Evolutionary conservation across 2,797 vertebrate species (phyloP), one percentile per base, ranked within the genome.

Genomic region (Esox lucius): DNA sequence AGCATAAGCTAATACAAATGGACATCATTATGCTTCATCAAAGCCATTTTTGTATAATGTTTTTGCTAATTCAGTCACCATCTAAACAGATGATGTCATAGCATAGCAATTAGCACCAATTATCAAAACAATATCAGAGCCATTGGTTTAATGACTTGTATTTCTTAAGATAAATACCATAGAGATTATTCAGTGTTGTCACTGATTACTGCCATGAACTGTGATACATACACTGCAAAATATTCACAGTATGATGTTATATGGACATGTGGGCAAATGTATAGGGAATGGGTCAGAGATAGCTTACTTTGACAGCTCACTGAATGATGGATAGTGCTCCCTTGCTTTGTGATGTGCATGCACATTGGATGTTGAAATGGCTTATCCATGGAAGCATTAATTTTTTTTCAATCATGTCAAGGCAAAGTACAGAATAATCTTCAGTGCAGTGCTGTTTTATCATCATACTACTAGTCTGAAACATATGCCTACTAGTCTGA

Each of bases 341-440:
- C 88, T 89, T 89, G 88, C 89, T 89, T 90, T 91, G 90, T 90
- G 90, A 93, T 91, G 92, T 91, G 91, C 90, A 89, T 91, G 91
- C 91, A 91, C 90, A 93, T 91, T 90, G 92, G 91, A 93, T 91
- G 91, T 88, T 90, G 90, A 92, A 93, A 91, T 90, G 87, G 91
- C 86, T 90, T 87, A 91, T 92, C 91, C 85, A 90, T 84, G 86
- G 88, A 86, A 90, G 91, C 88, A 91, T 91, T 42, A 42, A 42
- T 42, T 93, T 91, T 93, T 90, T 93, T 91, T 92, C 91, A 91
- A 91, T 93, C 92, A 92, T 90, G 92, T 91, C 90, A 87, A 90
- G 90, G 89, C 88, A 90, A 91, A 90, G 89, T 89, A 91, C 88
- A 90, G 88, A 89, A 89, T 83, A 75, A 83, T 88, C 91, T 91